phyloP scores from a whole-genome alignment of 1,140 invertebrate species.

The Bemisia tabaci region DNA sequence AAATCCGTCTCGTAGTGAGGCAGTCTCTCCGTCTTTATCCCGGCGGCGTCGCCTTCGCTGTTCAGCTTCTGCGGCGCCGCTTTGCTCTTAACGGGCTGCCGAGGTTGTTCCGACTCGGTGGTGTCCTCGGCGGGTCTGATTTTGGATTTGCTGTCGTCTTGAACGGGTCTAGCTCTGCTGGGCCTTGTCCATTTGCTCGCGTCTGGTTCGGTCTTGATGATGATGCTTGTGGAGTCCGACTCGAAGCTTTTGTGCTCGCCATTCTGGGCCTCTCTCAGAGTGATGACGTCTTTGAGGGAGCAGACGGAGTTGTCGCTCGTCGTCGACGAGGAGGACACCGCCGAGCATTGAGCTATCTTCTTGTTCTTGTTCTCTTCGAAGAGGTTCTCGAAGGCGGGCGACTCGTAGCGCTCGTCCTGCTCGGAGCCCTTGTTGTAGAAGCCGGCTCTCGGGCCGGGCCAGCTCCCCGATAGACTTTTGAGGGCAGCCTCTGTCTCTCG shows the following conservation, averaged over 20 bases:
- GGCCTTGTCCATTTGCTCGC: slow-evolving; percentile 3
- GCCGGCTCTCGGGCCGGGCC: slow-evolving; percentile 49
- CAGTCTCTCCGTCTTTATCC: slow-evolving; percentile 5
- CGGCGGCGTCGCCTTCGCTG: slow-evolving; percentile 5
- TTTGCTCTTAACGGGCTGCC: slow-evolving; percentile 24
- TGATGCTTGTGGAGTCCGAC: slow-evolving; percentile 10
- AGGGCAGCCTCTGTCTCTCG: slow-evolving; percentile 72
- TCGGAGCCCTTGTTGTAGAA: slow-evolving; percentile 43
- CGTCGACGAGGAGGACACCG: slow-evolving; percentile 40
- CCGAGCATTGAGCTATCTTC: slow-evolving; percentile 47
- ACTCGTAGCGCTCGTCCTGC: slow-evolving; percentile 50
- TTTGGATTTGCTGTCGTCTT: not conserved
- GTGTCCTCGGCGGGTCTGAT: not conserved
- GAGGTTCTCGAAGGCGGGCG: slow-evolving; percentile 63
- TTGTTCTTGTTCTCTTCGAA: slow-evolving; percentile 64
- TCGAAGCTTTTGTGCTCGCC: slow-evolving; percentile 18
- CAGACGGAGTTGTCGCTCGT: slow-evolving; percentile 42
- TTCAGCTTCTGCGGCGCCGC: slow-evolving; percentile 27
- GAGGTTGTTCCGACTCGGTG: not conserved
- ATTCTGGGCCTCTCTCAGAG: slow-evolving; percentile 39
- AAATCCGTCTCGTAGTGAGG: slow-evolving; percentile 52
- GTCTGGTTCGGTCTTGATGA: slow-evolving; percentile 7
- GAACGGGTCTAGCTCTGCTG: not conserved
- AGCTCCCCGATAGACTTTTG: slow-evolving; percentile 66
- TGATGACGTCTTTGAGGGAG: slow-evolving; percentile 49